Percentiles rank a stretch among this genome's conserved stretches.
phyloP scores from a whole-genome alignment of 2,113 vertebrate genomes.

The Struthidea cinerea region DNA sequence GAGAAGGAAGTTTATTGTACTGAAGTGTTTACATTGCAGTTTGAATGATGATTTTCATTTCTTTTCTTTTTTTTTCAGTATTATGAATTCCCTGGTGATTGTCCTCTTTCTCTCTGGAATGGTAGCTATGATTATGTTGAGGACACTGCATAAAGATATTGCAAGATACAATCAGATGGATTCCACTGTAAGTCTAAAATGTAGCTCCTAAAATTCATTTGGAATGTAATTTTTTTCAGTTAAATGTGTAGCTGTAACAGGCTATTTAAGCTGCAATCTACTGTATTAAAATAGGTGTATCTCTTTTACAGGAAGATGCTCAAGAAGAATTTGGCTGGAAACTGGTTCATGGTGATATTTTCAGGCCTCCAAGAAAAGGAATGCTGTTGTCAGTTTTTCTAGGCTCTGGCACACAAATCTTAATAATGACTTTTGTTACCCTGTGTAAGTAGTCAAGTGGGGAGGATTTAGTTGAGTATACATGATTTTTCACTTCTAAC shows the following conservation, averaged over 20 bases:
- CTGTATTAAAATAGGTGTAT: background rate
- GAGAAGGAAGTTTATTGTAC: slow-evolving; percentile 16
- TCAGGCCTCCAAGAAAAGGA: slow-evolving; percentile 87
- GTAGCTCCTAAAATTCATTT: background rate
- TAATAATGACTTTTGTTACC: slow-evolving; percentile 99
- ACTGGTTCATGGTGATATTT: slow-evolving; percentile 83
- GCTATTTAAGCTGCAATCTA: background rate
- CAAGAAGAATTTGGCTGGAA: slow-evolving; percentile 93
- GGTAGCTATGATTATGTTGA: slow-evolving; percentile 99
- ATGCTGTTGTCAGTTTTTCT: slow-evolving; percentile 96
- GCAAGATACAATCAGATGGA: slow-evolving; percentile 98
- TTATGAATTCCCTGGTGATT: slow-evolving; percentile 98
- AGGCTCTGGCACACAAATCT: slow-evolving; percentile 94
- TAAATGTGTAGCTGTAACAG: background rate
- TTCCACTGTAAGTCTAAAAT: slow-evolving; percentile 75
- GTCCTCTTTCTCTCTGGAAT: slow-evolving; percentile 98
- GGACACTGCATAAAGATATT: slow-evolving; percentile 97
- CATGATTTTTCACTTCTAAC: background rate
- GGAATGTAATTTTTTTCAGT: background rate
- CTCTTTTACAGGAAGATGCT: slow-evolving; percentile 86
- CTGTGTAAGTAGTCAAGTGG: slow-evolving; percentile 82
- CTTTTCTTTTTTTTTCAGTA: slow-evolving; percentile 69
- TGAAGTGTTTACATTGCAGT: background rate
- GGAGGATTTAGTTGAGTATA: background rate
- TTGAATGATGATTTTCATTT: background rate